Evolutionary conservation across 2,888 invertebrate genomes (phyloP).

Genomic region (Leptinotarsa haldemani): DNA sequence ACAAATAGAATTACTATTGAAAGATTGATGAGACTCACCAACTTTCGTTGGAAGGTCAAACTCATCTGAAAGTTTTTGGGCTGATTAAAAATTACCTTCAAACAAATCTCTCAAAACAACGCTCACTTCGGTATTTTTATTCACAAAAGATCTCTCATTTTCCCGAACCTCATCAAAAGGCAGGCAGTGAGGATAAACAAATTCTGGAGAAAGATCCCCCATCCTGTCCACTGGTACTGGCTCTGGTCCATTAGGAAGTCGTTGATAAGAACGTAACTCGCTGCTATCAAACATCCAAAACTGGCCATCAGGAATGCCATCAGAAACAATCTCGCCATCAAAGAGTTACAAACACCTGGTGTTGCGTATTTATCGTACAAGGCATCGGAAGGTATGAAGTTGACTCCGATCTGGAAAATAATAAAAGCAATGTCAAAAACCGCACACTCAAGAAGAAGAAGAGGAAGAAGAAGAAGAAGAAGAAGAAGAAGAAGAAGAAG

Average conservation of each 20-base stretch:
- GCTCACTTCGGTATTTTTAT: not conserved
- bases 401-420: conserved; percentile 44
- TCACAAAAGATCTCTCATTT: conserved; percentile 29
- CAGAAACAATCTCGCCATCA: conserved; percentile 46
- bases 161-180: conserved; percentile 50
- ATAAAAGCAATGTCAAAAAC: not conserved
- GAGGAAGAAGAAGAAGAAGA: no score
- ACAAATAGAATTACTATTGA: no score
- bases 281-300: conserved; percentile 55
- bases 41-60: no score
- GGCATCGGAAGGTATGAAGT: conserved; percentile 48
- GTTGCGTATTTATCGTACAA: conserved; percentile 45
- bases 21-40: no score
- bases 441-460: not conserved
- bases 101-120: not conserved
- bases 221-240: conserved; percentile 54
- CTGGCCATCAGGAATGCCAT: conserved; percentile 53
- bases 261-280: conserved; percentile 53
- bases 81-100: no score
- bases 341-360: conserved; percentile 43
- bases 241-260: conserved; percentile 52
- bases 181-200: conserved; percentile 52
- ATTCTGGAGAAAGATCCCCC: conserved; percentile 55
- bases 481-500: no score
- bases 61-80: no score